phyloP scores from a whole-genome alignment of 1,140 invertebrate genomes.

The Drusus annulatus region DNA sequence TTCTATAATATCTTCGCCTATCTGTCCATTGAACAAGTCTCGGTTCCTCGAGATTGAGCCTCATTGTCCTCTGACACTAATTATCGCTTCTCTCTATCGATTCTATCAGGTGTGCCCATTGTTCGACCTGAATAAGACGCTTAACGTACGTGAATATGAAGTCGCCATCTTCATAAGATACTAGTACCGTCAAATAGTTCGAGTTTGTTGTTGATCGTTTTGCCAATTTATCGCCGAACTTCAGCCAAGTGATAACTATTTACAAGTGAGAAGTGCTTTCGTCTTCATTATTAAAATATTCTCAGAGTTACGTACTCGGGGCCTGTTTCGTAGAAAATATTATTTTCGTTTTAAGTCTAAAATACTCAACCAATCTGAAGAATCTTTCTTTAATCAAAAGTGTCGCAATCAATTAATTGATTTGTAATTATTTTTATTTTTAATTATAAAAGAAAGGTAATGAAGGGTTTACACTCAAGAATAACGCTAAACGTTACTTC shows the following conservation, averaged over 20 bases:
- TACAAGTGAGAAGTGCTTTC: not conserved
- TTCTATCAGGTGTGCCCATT: slow-evolving; percentile 38
- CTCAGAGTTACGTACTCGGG: too few species aligned
- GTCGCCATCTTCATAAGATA: slow-evolving; percentile 18
- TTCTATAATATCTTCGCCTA: slow-evolving; percentile 23
- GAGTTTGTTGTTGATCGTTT: slow-evolving; percentile 31
- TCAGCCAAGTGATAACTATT: not conserved
- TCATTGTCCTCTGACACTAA: slow-evolving; percentile 43
- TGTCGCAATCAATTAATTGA: too few species aligned
- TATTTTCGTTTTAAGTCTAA: too few species aligned
- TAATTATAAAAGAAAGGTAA: too few species aligned
- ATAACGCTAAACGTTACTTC: too few species aligned
- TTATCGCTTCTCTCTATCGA: slow-evolving; percentile 34
- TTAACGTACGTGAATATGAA: slow-evolving; percentile 25
- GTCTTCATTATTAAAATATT: not conserved
- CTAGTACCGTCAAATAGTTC: slow-evolving; percentile 20
- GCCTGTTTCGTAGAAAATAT: too few species aligned
- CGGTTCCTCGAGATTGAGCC: slow-evolving; percentile 12
- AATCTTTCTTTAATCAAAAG: too few species aligned
- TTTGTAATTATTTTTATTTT: too few species aligned
- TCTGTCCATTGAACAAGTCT: slow-evolving; percentile 9
- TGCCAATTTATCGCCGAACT: not conserved
- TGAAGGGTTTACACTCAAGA: too few species aligned
- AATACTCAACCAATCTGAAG: too few species aligned
- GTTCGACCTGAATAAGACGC: slow-evolving; percentile 26